A percentile compares a stretch with the other conserved stretches of the same genome.
Conservation (phyloP, 2,797 vertebrate genomes). For the Simalia tracyae region DNA sequence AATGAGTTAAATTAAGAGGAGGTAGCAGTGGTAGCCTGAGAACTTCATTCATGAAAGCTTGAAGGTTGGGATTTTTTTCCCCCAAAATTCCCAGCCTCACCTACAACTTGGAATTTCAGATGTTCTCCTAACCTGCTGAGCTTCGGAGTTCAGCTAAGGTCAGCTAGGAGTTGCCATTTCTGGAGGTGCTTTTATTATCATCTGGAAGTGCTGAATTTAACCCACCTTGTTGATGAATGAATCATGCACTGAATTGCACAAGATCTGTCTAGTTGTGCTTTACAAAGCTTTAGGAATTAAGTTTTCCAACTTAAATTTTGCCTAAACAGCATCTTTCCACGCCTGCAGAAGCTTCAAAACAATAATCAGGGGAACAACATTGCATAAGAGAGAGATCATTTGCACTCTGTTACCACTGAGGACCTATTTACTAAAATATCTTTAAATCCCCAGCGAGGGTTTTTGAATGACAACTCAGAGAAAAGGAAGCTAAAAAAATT, state of each 20-base stretch:
- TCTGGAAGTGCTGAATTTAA: slow-evolving; percentile 2
- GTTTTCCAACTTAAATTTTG: slow-evolving; percentile 32
- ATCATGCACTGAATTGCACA: not conserved
- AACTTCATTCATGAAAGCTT: not conserved
- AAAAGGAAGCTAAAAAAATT: slow-evolving; percentile 32
- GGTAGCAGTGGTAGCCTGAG: not conserved
- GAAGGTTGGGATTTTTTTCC: not conserved
- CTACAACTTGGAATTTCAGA: not conserved
- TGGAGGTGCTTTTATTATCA: not conserved
- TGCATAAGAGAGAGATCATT: not conserved
- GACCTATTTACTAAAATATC: slow-evolving; percentile 22
- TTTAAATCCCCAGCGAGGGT: slow-evolving; percentile 28
- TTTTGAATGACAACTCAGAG: slow-evolving; percentile 8
- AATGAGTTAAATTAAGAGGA: not conserved
- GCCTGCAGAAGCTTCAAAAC: slow-evolving; percentile 25
- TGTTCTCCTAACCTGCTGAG: not conserved
- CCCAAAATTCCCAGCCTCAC: not conserved
- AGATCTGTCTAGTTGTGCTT: not conserved
- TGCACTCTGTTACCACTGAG: not conserved
- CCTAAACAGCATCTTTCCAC: slow-evolving; percentile 6
- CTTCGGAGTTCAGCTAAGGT: not conserved
- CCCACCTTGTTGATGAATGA: not conserved
- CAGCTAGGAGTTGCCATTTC: not conserved
- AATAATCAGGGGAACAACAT: not conserved
- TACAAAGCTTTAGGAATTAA: slow-evolving; percentile 20